These are phyloP conservation scores for Apoda limacodes DNA, from an alignment of 2,888 invertebrate genomes.

Conservation along the genomic window DNA sequence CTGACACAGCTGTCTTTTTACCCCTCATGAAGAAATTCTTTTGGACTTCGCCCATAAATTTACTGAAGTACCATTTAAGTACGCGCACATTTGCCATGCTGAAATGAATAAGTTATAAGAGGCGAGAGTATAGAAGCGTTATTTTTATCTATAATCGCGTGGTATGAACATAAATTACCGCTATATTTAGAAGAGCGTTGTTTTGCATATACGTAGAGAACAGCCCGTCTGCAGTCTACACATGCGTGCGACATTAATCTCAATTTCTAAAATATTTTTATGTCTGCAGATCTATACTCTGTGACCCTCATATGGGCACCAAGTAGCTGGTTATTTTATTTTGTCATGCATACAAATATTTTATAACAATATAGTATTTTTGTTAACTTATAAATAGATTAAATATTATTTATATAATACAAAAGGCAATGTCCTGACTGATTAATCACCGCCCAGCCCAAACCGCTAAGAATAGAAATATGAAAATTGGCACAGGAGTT, in stretches of 20 bases:
- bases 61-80: too few species aligned
- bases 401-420: too few species aligned
- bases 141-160: conserved; percentile 65
- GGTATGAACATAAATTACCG: conserved; percentile 68
- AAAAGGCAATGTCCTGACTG: too few species aligned
- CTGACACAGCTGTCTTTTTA: too few species aligned
- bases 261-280: conserved; percentile 68
- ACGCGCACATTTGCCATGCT: too few species aligned
- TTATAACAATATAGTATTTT: too few species aligned
- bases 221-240: conserved; percentile 67
- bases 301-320: conserved; percentile 6
- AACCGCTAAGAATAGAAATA: too few species aligned
- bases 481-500: too few species aligned
- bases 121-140: conserved; percentile 43
- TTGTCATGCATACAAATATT: conserved; percentile 1
- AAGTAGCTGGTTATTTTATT: conserved; percentile 6
- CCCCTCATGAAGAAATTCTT: too few species aligned
- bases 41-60: too few species aligned
- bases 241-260: conserved; percentile 69
- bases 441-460: too few species aligned
- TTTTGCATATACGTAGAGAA: conserved; percentile 55
- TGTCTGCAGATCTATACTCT: conserved; percentile 38
- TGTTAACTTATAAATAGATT: too few species aligned
- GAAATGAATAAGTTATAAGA: conserved; percentile 47
- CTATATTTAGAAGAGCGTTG: conserved; percentile 63